phyloP scores from a whole-genome alignment of 2,797 vertebrate genomes.

The Hapalemur alaotrensis region DNA sequence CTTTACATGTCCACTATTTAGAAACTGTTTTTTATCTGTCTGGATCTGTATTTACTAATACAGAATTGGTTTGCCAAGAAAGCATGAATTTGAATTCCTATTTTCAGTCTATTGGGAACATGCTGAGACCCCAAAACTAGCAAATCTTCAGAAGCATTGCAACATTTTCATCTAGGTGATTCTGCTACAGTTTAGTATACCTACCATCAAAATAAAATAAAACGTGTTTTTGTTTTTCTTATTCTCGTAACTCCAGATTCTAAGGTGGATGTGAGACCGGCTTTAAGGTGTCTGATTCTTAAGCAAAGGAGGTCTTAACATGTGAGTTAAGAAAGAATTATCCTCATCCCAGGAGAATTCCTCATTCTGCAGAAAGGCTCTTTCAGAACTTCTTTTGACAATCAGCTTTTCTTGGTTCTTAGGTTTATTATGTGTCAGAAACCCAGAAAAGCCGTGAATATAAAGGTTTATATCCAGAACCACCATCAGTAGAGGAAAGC shows the following conservation, averaged over 20 bases:
- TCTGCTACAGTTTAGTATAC: background rate
- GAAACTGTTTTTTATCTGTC: slow-evolving; percentile 19
- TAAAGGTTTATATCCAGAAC: background rate
- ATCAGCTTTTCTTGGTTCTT: background rate
- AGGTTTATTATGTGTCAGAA: background rate
- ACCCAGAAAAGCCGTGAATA: background rate
- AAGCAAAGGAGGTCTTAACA: background rate
- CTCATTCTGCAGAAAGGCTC: background rate
- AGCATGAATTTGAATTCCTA: background rate
- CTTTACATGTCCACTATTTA: background rate
- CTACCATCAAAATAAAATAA: background rate
- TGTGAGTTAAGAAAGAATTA: background rate
- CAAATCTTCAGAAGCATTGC: background rate
- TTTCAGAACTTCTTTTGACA: background rate
- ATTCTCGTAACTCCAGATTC: background rate
- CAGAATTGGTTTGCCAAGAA: background rate
- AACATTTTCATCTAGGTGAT: background rate
- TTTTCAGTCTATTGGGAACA: background rate
- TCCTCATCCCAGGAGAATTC: background rate
- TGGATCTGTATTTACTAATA: slow-evolving; percentile 20
- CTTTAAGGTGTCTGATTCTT: background rate
- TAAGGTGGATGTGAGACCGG: background rate
- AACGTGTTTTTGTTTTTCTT: background rate
- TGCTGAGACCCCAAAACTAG: background rate
- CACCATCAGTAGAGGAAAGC: background rate